Evolutionary conservation across 2,888 invertebrate genomes (phyloP).

Genomic region (Nudaria mundana): DNA sequence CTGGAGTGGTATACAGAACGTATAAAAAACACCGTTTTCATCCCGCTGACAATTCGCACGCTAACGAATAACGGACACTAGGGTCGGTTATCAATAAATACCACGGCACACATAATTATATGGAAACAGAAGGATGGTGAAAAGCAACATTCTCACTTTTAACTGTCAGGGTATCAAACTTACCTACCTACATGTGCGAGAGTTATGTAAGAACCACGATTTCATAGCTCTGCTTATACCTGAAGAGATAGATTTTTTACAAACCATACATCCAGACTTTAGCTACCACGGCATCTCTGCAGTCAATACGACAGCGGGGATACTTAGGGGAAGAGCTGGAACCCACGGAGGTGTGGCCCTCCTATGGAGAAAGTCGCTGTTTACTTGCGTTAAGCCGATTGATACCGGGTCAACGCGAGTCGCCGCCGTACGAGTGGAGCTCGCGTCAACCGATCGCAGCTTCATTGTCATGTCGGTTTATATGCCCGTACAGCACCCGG

Average conservation of each 20-base stretch:
- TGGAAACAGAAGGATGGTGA: neutral
- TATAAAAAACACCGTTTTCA: neutral
- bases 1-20: neutral
- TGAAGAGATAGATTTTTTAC: neutral
- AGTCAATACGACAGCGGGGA: neutral
- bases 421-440: slow-evolving; percentile 5
- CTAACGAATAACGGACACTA: neutral
- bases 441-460: neutral
- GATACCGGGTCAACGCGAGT: slow-evolving; percentile 7
- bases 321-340: neutral
- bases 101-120: no score
- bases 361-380: neutral
- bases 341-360: neutral
- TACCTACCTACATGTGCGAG: neutral
- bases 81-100: no score
- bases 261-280: slow-evolving; percentile 1
- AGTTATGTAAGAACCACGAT: neutral
- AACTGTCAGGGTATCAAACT: neutral
- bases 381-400: neutral
- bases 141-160: neutral
- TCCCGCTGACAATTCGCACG: no score
- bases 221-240: slow-evolving; percentile 3
- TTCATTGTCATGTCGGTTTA: slow-evolving; percentile 8
- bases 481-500: slow-evolving; percentile 6
- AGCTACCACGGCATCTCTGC: neutral